Evolutionary conservation across 2,113 vertebrate genomes (phyloP), one percentile per base, ranked within the genome.

Genomic region (Esox niger): DNA sequence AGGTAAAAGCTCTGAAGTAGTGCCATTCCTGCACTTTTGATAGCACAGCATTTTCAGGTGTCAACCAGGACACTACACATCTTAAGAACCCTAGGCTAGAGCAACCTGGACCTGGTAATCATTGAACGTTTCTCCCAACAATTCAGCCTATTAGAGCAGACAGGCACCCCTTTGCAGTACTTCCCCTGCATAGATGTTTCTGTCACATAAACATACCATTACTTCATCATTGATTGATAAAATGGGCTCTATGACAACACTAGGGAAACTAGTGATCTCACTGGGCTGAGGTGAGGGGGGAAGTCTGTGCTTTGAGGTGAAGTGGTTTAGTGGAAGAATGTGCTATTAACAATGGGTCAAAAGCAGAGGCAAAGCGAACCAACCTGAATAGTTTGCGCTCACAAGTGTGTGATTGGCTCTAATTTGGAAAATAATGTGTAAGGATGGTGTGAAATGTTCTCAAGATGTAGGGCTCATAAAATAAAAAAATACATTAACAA

Each of bases 291-390:
- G n/a, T n/a, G 11, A 61, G 25, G 17, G 68, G 76, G 80, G 66
- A 84, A 81, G 88, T 88, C 73, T 86, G 68, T 70, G 68, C 85
- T 86, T n/a, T 75, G 66, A 81, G 79, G 77, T 87, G 77, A 80
- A 87, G 86, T 73, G 80, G 66, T 85, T 88, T 78, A 66, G 79
- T 55, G 4, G 55, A n/a, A 82, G 75, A 86, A 86, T 81, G 73
- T 79, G 77, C 69, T 60, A 79, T 80, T 85, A 69, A 79, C 27
- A 49, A 63, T 47, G 11, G 38, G 13, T 15, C 38, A 15, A 54
- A 59, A 56, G 73, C 54, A 62, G 31, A 54, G 23, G 65, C 23
- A 9, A 38, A 60, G 61, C 64, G 62, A 58, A 49, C 23, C 68
- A 52, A 38, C 55, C 61, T 55, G 57, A 73, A 68, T 46, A 71